Evolutionary conservation across 2,113 vertebrate genomes (phyloP).

Genomic region (Penelope pileata): DNA sequence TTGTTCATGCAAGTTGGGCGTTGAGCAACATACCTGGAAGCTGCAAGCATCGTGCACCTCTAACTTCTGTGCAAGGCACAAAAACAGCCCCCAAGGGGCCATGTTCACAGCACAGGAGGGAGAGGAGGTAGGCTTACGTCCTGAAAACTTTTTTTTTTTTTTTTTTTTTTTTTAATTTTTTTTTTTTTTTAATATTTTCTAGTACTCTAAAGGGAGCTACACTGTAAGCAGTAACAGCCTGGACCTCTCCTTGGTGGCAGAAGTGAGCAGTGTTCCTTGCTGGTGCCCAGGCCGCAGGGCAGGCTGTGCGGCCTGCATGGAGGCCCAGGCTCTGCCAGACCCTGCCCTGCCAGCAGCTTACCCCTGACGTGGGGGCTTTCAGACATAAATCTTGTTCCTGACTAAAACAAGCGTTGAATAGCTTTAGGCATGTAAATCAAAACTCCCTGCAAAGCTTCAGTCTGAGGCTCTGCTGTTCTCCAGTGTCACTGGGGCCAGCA

Average conservation of each 20-base stretch:
- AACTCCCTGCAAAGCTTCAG: background rate
- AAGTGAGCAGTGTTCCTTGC: background rate
- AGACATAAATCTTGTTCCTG: background rate
- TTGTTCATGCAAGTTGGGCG: background rate
- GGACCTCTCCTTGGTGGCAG: background rate
- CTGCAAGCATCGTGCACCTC: background rate
- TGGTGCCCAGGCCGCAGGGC: rapidly evolving
- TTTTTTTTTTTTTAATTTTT: too few relatives aligned
- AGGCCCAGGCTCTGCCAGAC: background rate
- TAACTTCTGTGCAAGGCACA: rapidly evolving
- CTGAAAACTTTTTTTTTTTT: background rate
- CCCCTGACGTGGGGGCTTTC: background rate
- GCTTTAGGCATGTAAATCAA: background rate
- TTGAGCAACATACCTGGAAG: background rate
- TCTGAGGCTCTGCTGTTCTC: background rate
- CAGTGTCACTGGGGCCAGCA: background rate
- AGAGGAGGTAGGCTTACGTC: background rate
- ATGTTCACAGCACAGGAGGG: background rate
- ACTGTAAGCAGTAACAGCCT: background rate
- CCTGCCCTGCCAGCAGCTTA: background rate
- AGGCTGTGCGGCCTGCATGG: background rate
- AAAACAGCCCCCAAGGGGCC: background rate
- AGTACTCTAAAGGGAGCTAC: background rate
- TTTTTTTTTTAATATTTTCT: too few relatives aligned
- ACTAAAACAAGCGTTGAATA: background rate